A percentile compares a stretch with the other conserved stretches of the same genome.
Evolutionary conservation across 2,113 vertebrate genomes (phyloP).

Genomic region (Lepisosteus oculatus): DNA sequence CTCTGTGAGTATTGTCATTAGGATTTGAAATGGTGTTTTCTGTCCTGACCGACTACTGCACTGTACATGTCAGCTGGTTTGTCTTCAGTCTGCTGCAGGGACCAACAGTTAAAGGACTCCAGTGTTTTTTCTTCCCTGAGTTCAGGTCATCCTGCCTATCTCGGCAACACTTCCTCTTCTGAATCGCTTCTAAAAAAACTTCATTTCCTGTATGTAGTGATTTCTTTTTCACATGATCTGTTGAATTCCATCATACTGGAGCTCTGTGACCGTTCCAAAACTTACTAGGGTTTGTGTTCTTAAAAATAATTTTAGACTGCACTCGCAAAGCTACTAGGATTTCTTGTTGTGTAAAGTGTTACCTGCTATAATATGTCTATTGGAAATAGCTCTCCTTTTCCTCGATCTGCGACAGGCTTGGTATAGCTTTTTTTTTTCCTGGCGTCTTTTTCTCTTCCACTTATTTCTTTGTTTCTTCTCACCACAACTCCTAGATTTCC

Average conservation of each 20-base stretch:
- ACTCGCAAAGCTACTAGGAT: slow-evolving; percentile 45
- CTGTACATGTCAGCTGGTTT: slow-evolving; percentile 29
- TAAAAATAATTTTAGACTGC: slow-evolving; percentile 62
- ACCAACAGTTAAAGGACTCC: not conserved
- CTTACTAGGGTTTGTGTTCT: slow-evolving; percentile 58
- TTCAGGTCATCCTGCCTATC: slow-evolving; percentile 7
- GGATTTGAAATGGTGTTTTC: no score
- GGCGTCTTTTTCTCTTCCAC: slow-evolving; percentile 42
- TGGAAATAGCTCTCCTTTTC: no score
- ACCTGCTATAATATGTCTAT: no score
- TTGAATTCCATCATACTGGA: slow-evolving; percentile 49
- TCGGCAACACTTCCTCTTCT: slow-evolving; percentile 17
- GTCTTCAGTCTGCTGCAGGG: not conserved
- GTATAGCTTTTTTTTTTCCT: not conserved
- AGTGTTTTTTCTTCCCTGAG: not conserved
- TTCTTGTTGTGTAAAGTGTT: slow-evolving; percentile 10
- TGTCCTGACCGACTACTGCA: not conserved
- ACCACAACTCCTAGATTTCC: slow-evolving; percentile 39
- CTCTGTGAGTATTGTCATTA: slow-evolving; percentile 75
- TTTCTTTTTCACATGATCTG: slow-evolving; percentile 47
- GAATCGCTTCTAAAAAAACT: slow-evolving; percentile 24
- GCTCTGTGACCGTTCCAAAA: slow-evolving; percentile 61
- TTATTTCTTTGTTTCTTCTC: slow-evolving; percentile 22
- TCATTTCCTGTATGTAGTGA: slow-evolving; percentile 45
- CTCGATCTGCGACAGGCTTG: no score